Evolutionary conservation across 2,797 vertebrate genomes (phyloP), one percentile per base, ranked within the genome.

Genomic region (Morelia viridis): DNA sequence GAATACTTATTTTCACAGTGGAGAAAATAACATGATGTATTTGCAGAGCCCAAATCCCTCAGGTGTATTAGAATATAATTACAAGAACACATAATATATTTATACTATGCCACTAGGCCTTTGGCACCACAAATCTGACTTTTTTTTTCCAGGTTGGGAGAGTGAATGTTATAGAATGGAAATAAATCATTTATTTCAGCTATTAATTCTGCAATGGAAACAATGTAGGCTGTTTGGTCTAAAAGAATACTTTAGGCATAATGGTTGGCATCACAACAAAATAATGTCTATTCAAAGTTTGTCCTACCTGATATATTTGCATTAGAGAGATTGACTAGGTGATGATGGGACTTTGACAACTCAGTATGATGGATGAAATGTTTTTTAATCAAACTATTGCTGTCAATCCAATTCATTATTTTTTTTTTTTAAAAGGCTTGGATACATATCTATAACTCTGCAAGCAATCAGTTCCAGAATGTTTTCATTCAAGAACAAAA

Each of bases 31-130:
- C 28, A 93, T 92, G 95, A 94, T 96, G 97, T 96, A 95, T 96
- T 95, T 95, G 41, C 91, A 41, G 85, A 89, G 56, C 3, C 24
- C 64, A 80, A 93, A 92, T 95, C 93, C 91, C 95, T 91, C 92
- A 95, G 94, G 92, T 97, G 86, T 89, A 46, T 24, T 90, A 87
- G 94, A 97, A 96, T 94, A 95, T 94, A 97, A 96, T 97, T 96
- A 93, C 31, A 89, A 88, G 41, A 88, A 61, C 92, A 85, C 76
- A 93, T 92, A 95, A 93, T 96, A 91, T 92, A 93, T 96, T 96
- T 96, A 94, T 94, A 35, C 80, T 60, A 85, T 0, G 57, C 84
- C 87, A 31, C 90, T 2, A 50, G 94, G 90, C 89, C 92, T 93
- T 93, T 50, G 31, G 61, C 68, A 92, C 2, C 83, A 94, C 93